These are phyloP conservation scores for Peromyscus melanophrys DNA, from an alignment of 2,797 vertebrate species.

Conservation along the genomic window DNA sequence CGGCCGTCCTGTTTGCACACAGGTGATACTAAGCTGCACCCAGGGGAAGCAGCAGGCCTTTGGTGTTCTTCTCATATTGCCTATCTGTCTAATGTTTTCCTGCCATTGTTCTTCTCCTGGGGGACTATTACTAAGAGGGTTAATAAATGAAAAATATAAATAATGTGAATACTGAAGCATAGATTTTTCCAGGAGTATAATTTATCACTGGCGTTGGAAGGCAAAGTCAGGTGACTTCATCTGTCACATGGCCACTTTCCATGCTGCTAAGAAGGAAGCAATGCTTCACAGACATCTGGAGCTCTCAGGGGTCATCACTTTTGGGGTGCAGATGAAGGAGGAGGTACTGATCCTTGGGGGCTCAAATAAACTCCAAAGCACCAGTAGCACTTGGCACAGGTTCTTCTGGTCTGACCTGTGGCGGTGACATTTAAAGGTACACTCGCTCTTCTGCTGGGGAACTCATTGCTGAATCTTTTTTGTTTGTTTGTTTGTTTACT, in stretches of 20 bases:
- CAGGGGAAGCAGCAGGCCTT: slow-evolving; percentile 11
- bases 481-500: background rate
- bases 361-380: background rate
- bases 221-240: background rate
- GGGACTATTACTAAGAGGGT: slow-evolving; percentile 64
- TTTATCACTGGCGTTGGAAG: slow-evolving; percentile 21
- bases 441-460: background rate
- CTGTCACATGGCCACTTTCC: background rate
- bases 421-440: background rate
- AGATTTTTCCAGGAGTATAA: slow-evolving; percentile 50
- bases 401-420: background rate
- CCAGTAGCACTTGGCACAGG: too few species aligned
- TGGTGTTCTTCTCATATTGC: background rate
- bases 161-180: slow-evolving; percentile 43
- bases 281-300: background rate
- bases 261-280: background rate
- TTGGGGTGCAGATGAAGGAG: background rate
- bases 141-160: slow-evolving; percentile 76
- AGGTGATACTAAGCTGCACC: slow-evolving; percentile 11
- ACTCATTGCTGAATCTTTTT: background rate
- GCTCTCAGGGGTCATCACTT: background rate
- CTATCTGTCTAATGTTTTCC: slow-evolving; percentile 62
- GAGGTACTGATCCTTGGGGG: background rate
- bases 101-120: slow-evolving; percentile 56
- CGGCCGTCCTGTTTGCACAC: background rate